Evolutionary conservation across 2,888 invertebrate genomes (phyloP), one percentile per base, ranked within the genome.

Genomic region (Harpalus rufipes): DNA sequence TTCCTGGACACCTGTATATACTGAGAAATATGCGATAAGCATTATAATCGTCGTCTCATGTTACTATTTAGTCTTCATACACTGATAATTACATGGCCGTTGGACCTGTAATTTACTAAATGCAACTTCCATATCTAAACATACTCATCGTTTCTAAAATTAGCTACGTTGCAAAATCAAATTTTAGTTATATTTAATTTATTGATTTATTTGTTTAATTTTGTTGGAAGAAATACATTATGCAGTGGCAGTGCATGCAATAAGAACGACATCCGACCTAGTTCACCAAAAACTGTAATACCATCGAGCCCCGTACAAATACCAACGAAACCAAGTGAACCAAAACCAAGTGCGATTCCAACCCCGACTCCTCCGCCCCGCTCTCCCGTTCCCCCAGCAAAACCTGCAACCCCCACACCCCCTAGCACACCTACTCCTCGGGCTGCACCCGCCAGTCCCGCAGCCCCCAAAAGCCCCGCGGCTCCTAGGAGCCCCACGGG

Each of bases 151-250:
- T 12, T 51, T 51, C 8, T 51, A 51, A 51, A 32, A 32, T 56
- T 56, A 59, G 18, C 59, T 10, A 59, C 6, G 10, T 51, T 51
- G 44, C 32, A 32, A 32, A 32, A 32, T 32, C 32, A 32, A 32
- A 59, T 59, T 59, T 18, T 51, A 8, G 12, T 51, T 18, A 63
- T 21, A 32, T 32, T 32, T 32, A 18, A 63, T 63, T 59, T 63
- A 63, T 39, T 41, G 39, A 74, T 44, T 74, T 74, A 44, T 74
- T 74, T 68, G 32, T 39, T 39, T 14, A 14, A 74, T 74, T 74
- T 74, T 74, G 63, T 68, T 74, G 12, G 12, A 74, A 74, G 72
- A 74, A 74, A 74, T 41, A 16, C 44, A 18, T 14, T 41, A 18
- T 44, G 72, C 72, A 74, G 44, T 44, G 72, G 44, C 16, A 18